Evolutionary conservation across 1,140 invertebrate species (phyloP), one percentile per base, ranked within the genome.

Genomic region (Gonatopus flavifemur): DNA sequence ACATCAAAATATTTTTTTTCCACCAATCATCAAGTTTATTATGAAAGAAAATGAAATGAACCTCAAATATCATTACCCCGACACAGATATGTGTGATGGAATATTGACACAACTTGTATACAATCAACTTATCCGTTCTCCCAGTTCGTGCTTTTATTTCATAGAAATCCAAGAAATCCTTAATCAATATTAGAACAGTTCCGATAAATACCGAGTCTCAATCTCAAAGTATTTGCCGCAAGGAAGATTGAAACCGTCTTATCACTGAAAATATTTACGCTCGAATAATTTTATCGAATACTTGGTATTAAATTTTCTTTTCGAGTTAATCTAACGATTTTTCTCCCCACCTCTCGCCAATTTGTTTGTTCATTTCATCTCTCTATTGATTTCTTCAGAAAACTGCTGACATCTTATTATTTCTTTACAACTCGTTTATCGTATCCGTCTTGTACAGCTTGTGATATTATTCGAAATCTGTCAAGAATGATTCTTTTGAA

Each of bases 261-360:
- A 12, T 21, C 36, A 37, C 20, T 9, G 35, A 48, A 20, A 18
- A 31, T 48, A 52, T 52, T 52, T 52, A 39, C 50, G 21, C 35
- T 48, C 44, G 36, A n/a, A 3, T 33, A 28, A 48, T 48, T 52
- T 40, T 16, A 20, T 12, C 22, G 15, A 31, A 24, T 58, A 59
- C 53, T 58, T 58, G 28, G 49, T 58, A 53, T 59, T 45, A 58
- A 58, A 58, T 49, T 53, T 21, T n/a, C n/a, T n/a, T n/a, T n/a
- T n/a, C n/a, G n/a, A n/a, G n/a, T n/a, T n/a, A n/a, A n/a, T n/a
- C n/a, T n/a, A n/a, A n/a, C n/a, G n/a, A n/a, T 52, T 43, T 15
- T 8, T 7, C 6, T 16, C 18, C 8, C 8, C 19, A 12, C 18
- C 15, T 18, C 20, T 25, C 13, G 33, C 33, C n/a, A n/a, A 16